These are phyloP conservation scores for Muntiacus reevesi DNA, from an alignment of 2,113 vertebrate species.

Conservation along the genomic window DNA sequence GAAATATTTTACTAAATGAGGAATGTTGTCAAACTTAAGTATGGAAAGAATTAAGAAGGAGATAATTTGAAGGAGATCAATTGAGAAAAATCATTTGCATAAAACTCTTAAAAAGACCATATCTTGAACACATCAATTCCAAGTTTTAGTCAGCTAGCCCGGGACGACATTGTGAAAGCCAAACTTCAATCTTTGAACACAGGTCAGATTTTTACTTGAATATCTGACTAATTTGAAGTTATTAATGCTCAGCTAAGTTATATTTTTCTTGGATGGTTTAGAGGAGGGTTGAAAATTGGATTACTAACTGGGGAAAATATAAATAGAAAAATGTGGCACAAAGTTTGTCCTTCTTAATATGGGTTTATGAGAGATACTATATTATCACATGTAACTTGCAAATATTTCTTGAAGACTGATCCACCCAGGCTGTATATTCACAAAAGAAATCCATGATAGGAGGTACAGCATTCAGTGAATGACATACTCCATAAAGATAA, in stretches of 20 bases:
- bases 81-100: not conserved
- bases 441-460: not conserved
- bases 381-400: constrained; percentile 27
- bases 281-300: constrained; percentile 31
- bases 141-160: constrained; percentile 30
- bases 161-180: not conserved
- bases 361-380: not conserved
- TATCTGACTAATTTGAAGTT: constrained; percentile 29
- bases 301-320: constrained; percentile 44
- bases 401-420: constrained; percentile 45
- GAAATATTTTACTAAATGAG: constrained; percentile 38
- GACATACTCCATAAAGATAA: not conserved
- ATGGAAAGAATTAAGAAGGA: constrained; percentile 3
- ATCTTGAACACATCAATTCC: not conserved
- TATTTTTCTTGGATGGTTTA: constrained; percentile 53
- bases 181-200: constrained; percentile 37
- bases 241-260: constrained; percentile 11
- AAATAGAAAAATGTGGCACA: constrained; percentile 44
- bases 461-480: not conserved
- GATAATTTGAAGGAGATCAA: not conserved
- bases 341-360: not conserved
- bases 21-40: constrained; percentile 14
- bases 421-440: not conserved
- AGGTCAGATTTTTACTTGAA: constrained; percentile 29
- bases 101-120: not conserved